Percentiles rank a stretch among this genome's conserved stretches.
Evolutionary conservation across 35 echinoderm and acorn worm genomes (phyloP).

Genomic region (Stichopus chloronotus): DNA sequence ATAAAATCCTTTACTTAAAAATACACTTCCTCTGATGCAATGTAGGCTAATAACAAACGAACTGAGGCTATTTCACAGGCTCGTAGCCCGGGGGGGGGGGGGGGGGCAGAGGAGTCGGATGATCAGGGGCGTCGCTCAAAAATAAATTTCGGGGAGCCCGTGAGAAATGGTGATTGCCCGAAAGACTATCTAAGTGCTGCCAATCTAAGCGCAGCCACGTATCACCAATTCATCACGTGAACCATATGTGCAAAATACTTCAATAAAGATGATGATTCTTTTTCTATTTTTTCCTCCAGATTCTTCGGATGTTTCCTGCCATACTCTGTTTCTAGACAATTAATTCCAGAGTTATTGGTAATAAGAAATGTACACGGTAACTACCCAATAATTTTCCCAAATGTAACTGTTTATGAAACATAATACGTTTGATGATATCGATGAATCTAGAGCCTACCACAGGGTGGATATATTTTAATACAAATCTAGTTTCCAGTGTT

Average conservation of each 20-base stretch:
- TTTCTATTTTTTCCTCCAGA: slow-evolving; percentile 12
- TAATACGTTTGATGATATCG: slow-evolving; percentile 10
- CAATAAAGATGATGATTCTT: neutral
- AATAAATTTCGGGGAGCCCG: no score
- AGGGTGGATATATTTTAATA: neutral
- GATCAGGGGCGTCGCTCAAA: neutral
- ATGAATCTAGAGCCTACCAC: neutral
- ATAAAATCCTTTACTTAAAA: no score
- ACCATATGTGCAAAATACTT: slow-evolving; percentile 26
- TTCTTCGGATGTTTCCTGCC: slow-evolving; percentile 45
- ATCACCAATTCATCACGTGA: slow-evolving; percentile 31
- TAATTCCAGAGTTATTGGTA: slow-evolving; percentile 42
- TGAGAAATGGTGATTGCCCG: no score
- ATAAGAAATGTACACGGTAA: slow-evolving; percentile 40
- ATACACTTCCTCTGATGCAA: no score
- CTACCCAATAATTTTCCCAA: slow-evolving; percentile 23
- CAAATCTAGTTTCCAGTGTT: neutral
- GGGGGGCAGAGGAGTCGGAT: neutral
- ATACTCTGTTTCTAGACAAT: slow-evolving; percentile 5
- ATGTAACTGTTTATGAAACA: neutral
- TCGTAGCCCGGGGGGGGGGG: neutral
- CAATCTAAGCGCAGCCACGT: neutral
- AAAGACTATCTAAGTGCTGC: no score
- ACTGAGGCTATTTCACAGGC: neutral
- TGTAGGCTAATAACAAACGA: no score